Evolutionary conservation across 2,113 vertebrate species (phyloP).

Genomic region (Macrotus californicus): DNA sequence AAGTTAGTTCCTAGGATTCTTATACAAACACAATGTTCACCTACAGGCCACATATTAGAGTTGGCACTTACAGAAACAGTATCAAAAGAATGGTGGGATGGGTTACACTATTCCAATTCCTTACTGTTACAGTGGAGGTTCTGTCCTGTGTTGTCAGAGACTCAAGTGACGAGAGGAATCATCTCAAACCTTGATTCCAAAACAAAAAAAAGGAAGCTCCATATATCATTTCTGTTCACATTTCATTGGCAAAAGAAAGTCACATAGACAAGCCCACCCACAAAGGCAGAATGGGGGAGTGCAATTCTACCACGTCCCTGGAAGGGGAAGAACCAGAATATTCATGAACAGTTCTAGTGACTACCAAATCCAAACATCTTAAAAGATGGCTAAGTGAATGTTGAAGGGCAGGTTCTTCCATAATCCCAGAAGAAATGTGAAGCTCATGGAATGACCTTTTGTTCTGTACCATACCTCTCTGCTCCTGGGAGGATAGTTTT

Average conservation of each 20-base stretch:
- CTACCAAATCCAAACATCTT: not conserved
- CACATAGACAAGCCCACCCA: not conserved
- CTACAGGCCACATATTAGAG: no score
- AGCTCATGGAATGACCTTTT: not conserved
- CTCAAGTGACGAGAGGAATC: not conserved
- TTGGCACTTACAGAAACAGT: no score
- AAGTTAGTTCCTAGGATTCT: no score
- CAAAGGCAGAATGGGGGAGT: not conserved
- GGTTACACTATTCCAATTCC: no score
- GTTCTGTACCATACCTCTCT: not conserved
- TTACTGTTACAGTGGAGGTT: not conserved
- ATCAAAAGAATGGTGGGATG: no score
- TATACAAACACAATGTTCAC: no score
- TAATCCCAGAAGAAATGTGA: not conserved
- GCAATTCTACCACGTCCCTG: not conserved
- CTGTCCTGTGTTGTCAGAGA: not conserved
- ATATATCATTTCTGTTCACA: not conserved
- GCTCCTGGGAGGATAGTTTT: not conserved
- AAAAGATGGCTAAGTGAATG: not conserved
- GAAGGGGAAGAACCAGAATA: not conserved
- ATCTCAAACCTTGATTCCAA: not conserved
- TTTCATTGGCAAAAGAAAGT: not conserved
- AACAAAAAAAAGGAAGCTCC: not conserved
- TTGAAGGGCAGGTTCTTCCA: not conserved
- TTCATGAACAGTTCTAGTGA: not conserved